A percentile compares a stretch with the other conserved stretches of the same genome.
Evolutionary conservation across 2,113 vertebrate genomes (phyloP).

Genomic region (Pelusios castaneus): DNA sequence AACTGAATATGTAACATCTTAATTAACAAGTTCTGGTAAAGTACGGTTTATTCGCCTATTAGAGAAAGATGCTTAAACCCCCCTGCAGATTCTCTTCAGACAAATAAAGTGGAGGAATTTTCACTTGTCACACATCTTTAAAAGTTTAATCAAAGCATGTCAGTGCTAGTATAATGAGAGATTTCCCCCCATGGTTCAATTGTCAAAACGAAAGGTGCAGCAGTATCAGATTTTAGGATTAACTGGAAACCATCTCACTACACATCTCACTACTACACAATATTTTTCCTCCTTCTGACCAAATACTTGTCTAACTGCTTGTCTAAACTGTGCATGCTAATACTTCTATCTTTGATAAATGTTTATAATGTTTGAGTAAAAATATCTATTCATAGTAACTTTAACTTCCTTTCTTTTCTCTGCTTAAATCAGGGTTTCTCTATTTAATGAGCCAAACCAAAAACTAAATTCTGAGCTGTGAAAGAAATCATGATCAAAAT

Average conservation of each 20-base stretch:
- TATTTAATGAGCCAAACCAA: not conserved
- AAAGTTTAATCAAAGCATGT: conserved; percentile 66
- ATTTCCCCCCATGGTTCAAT: not conserved
- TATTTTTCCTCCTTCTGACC: not conserved
- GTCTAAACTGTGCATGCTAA: not conserved
- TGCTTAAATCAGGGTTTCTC: not conserved
- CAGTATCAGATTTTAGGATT: not conserved
- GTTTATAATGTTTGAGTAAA: not conserved
- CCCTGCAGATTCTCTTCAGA: conserved; percentile 42
- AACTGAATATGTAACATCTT: conserved; percentile 19
- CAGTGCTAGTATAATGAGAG: conserved; percentile 24
- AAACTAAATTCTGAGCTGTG: not conserved
- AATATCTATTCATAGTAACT: not conserved
- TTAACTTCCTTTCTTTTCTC: not conserved
- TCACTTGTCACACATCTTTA: conserved; percentile 48
- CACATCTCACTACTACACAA: not conserved
- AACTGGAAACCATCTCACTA: not conserved
- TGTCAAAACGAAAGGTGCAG: conserved; percentile 12
- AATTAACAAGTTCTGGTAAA: conserved; percentile 33
- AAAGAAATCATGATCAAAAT: not conserved
- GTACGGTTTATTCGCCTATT: not conserved
- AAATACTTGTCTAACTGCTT: not conserved
- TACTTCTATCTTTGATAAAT: not conserved
- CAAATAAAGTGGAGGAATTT: conserved; percentile 22
- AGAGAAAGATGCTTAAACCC: not conserved